Percentiles rank a stretch among this genome's conserved stretches.
Conservation (phyloP, 2,113 vertebrate genomes). For the Gymnobelideus leadbeateri region DNA sequence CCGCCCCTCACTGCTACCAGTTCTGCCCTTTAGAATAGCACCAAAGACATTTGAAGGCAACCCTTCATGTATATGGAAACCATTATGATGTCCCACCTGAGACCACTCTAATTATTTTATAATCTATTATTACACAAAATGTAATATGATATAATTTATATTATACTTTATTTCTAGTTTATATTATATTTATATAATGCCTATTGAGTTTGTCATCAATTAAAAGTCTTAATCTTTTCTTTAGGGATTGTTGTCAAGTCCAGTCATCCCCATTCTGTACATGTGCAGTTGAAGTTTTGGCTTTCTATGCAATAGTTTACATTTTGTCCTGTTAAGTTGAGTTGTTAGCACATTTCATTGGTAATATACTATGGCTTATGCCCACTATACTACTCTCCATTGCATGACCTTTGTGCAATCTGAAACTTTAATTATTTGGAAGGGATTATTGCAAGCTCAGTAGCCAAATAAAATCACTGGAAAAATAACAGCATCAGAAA, state of each 20-base stretch:
- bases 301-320: background rate
- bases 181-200: too few relatives aligned
- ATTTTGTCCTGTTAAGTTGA: background rate
- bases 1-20: conserved; percentile 48
- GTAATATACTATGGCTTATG: background rate
- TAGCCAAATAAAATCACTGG: background rate
- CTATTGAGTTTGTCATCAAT: background rate
- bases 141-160: too few relatives aligned
- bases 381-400: background rate
- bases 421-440: background rate
- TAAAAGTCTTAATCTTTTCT: background rate
- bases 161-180: too few relatives aligned
- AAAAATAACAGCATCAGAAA: background rate
- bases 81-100: background rate
- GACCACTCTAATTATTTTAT: background rate
- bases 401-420: background rate
- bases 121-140: too few relatives aligned
- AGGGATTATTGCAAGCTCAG: background rate
- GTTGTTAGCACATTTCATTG: background rate
- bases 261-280: background rate
- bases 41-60: conserved; percentile 15
- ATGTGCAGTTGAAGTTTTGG: background rate
- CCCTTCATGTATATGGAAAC: background rate
- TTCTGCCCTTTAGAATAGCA: conserved; percentile 36
- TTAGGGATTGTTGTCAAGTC: background rate